Evolutionary conservation across 35 echinoderm and acorn worm species (phyloP), one percentile per base, ranked within the genome.

Genomic region (Nesometra sesokonis): DNA sequence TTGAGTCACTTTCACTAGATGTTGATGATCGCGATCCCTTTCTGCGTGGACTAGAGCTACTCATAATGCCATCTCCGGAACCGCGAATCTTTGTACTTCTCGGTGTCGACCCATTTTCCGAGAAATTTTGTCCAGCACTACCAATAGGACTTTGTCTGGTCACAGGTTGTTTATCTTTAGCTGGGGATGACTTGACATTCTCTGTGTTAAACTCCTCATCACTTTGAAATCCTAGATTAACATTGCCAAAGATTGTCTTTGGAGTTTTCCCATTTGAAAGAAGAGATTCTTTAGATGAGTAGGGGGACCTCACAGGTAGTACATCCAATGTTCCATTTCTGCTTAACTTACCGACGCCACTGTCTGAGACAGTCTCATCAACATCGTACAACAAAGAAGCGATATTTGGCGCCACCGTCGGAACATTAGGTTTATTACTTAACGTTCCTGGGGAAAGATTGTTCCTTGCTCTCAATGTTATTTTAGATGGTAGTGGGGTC

Each of bases 1-100:
- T 94, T 30, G 84, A 82, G 32, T 99, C 96, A 77, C 52, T 67
- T 19, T 67, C 52, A 19, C 52, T 67, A 19, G 52, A 67, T 5
- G 23, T 17, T 27, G 52, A 67, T 67, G 52, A 67, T 27, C 52
- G 8, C 23, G 52, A 67, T 2, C 52, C 52, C 21, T 67, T 67
- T 67, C 52, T 67, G 21, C 52, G 52, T 27, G 52, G 52, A 67
- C 52, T 67, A 2, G 52, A 67, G 21, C 9, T 67, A 19, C 52
- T 67, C 52, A 67, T 67, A 1, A 67, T 19, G 23, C 52, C 52
- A 19, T 67, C 52, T 67, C 52, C 52, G 23, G 52, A 67, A 3
- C 37, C 34, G 8, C 37, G 81, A 0, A 37, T 11, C 35, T 34
- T 39, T 21, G 13, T 37, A 29, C 34, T 35, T 35, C 11, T 37